phyloP scores from a whole-genome alignment of 2,888 invertebrate genomes.

The Clusia tigrina region DNA sequence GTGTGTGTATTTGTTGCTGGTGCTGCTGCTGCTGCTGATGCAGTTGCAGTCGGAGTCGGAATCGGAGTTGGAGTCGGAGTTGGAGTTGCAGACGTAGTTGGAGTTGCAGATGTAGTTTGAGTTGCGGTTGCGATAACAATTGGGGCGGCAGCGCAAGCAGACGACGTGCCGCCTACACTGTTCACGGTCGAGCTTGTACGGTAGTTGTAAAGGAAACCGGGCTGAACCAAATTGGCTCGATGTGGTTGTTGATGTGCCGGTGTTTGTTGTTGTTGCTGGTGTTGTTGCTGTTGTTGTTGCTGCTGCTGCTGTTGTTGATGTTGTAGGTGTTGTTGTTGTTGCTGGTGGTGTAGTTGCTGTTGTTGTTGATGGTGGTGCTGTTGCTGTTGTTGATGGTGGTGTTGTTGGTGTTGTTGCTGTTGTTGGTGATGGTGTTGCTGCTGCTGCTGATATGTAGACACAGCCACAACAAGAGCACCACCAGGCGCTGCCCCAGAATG shows the following conservation, averaged over 20 bases:
- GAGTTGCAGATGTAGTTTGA: too few relatives aligned
- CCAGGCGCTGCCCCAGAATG: slow-evolving; percentile 42
- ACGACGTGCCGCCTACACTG: slow-evolving; percentile 40
- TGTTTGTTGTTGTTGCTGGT: slow-evolving; percentile 57
- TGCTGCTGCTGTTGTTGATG: slow-evolving; percentile 28
- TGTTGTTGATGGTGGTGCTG: slow-evolving; percentile 10
- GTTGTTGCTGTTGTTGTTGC: slow-evolving; percentile 9
- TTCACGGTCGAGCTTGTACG: slow-evolving; percentile 50
- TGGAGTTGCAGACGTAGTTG: too few relatives aligned
- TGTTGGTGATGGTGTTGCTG: slow-evolving; percentile 10
- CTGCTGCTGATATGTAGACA: slow-evolving; percentile 4
- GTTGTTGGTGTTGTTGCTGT: slow-evolving; percentile 59
- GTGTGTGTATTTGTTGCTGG: slow-evolving; percentile 38
- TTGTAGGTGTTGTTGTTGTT: slow-evolving; percentile 54
- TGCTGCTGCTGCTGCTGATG: slow-evolving; percentile 19
- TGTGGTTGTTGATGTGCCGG: slow-evolving; percentile 44
- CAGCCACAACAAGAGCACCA: slow-evolving; percentile 48
- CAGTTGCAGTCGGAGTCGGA: background rate
- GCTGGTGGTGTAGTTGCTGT: slow-evolving; percentile 46
- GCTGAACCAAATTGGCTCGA: slow-evolving; percentile 53
- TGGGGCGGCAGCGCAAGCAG: background rate
- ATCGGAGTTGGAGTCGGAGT: too few relatives aligned
- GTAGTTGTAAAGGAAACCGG: slow-evolving; percentile 56
- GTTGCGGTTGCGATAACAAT: too few relatives aligned
- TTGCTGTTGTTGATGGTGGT: slow-evolving; percentile 38